Base-by-base conservation (phyloP, 2,113 vertebrate genomes). In the Gymnogyps californianus region DNA sequence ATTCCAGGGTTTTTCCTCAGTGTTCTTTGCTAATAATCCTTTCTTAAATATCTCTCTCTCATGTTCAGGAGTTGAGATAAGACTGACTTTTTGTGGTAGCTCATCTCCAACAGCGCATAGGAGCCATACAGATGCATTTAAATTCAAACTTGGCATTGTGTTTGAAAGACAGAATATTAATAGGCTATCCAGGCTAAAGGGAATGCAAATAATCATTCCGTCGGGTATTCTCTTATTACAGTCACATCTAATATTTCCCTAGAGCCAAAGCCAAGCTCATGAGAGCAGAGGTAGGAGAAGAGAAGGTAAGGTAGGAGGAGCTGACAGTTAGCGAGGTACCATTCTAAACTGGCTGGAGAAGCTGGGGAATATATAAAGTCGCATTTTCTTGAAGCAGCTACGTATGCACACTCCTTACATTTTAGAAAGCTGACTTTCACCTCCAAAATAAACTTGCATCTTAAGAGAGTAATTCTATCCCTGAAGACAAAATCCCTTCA, bases 161-260 rank as follows among this genome's bases (percentile, higher is more conserved):
- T n/a, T 82, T 2, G 10, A 64, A 25, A 62, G 55, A 26, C 46
- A 75, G 81, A 96, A 75, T 96, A 82, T 91, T 91, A 93, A 96
- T 59, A 70, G 40, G 20, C 31, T 75, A 75, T 16, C 24, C 46
- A 87, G 67, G 83, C 58, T 83, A 91, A 91, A 83, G 52, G 52
- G 57, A 96, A 94, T 87, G 86, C 57, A 97, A 97, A 94, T 62
- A 79, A 71, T 52, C 15, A 6, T 82, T 82, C 38, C 14, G 42
- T n/a, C 0, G 11, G 87, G 34, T n/a, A 52, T 66, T 86, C 57
- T 36, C 26, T 67, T 29, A 67, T 77, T 89, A 47, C 3, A 82
- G 52, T 65, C 65, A 89, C 81, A 87, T 29, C 22, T 58, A 49
- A n/a, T 29, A 44, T 19, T 57, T 91, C 74, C 64, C 65, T 36